Evolutionary conservation across 2,888 invertebrate genomes (phyloP).

Genomic region (Xanthia icteritia): DNA sequence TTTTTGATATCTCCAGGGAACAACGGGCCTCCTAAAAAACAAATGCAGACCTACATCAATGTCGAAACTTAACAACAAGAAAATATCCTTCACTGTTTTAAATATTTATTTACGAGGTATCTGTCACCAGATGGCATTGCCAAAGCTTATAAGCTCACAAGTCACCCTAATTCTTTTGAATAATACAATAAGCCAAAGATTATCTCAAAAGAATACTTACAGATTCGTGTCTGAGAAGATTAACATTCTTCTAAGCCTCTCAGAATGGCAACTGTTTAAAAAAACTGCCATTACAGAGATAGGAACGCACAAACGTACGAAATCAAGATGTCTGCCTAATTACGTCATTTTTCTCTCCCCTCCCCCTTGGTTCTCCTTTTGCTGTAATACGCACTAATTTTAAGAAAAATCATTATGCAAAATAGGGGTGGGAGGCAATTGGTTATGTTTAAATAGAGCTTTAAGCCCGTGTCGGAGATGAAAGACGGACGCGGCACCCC

Average conservation of each 20-base stretch:
- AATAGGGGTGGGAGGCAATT: conserved; percentile 52
- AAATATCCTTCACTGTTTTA: not conserved
- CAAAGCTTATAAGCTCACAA: conserved; percentile 3
- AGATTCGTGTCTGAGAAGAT: conserved; percentile 47
- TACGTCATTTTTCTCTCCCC: conserved; percentile 68
- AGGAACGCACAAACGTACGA: conserved; percentile 52
- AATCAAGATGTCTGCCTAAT: conserved; percentile 72
- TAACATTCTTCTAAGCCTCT: conserved; percentile 48
- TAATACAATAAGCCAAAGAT: conserved; percentile 51
- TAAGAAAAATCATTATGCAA: conserved; percentile 67
- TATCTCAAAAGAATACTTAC: conserved; percentile 41
- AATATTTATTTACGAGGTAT: conserved; percentile 5
- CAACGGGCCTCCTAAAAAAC: not conserved
- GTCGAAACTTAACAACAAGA: not conserved
- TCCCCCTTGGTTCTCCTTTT: conserved; percentile 61
- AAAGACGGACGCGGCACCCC: conserved; percentile 25
- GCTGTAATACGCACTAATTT: conserved; percentile 68
- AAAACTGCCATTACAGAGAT: conserved; percentile 57
- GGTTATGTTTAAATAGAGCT: conserved; percentile 58
- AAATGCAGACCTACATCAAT: not conserved
- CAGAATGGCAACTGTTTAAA: conserved; percentile 54
- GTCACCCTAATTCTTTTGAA: conserved; percentile 40
- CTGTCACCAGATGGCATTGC: not conserved
- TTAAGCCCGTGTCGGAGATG: conserved; percentile 22
- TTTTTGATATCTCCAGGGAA: not conserved